Conservation (phyloP, 2,888 invertebrate species). For the Synergus japonicus region DNA sequence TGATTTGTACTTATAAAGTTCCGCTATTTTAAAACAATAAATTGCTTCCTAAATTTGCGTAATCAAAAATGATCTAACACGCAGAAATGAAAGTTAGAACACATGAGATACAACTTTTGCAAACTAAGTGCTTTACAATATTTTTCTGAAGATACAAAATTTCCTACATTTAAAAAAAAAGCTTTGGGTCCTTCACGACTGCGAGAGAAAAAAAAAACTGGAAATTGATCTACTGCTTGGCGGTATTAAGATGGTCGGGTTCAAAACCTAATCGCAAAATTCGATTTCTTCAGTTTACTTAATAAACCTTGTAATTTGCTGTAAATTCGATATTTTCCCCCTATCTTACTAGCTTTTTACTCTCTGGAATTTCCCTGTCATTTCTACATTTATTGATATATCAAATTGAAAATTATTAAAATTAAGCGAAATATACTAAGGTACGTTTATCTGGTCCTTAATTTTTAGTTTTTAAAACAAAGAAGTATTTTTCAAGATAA, state of each 20-base stretch:
- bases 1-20: constrained; percentile 38
- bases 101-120: constrained; percentile 8
- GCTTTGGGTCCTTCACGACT: background rate
- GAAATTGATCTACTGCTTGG: constrained; percentile 8
- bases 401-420: too few relatives aligned
- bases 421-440: too few relatives aligned
- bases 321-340: too few relatives aligned
- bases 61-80: constrained; percentile 9
- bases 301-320: too few relatives aligned
- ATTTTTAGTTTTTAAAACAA: too few relatives aligned
- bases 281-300: too few relatives aligned
- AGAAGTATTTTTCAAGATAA: too few relatives aligned
- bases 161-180: constrained; percentile 12
- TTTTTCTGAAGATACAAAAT: constrained; percentile 33
- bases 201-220: constrained; percentile 9
- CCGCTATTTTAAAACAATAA: background rate
- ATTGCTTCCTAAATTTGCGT: background rate
- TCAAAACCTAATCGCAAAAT: too few relatives aligned
- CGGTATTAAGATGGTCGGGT: background rate
- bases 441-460: too few relatives aligned
- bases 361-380: too few relatives aligned
- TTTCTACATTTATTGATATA: too few relatives aligned
- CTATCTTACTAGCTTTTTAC: too few relatives aligned
- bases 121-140: constrained; percentile 27
- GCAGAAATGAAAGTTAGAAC: background rate